Evolutionary conservation across 1,140 invertebrate genomes (phyloP).

Genomic region (Pogonomyrmex barbatus): DNA sequence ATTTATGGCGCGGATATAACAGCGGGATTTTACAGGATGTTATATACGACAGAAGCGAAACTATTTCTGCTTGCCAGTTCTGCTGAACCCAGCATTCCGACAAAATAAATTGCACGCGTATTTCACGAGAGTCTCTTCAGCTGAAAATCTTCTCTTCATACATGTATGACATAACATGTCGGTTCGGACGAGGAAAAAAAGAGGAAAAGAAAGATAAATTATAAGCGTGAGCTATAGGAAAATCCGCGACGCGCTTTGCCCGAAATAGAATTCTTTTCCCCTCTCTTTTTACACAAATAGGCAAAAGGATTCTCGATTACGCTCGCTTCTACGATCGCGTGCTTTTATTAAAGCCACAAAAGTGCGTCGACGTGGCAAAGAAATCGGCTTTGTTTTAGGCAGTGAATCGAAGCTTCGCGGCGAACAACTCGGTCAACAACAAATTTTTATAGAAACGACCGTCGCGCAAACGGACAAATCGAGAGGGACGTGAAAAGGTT

Average conservation of each 20-base stretch:
- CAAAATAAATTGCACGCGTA: slow-evolving; percentile 4
- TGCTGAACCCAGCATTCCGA: neutral
- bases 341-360: slow-evolving; percentile 28
- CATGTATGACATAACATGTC: neutral
- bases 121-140: neutral
- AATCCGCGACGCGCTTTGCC: neutral
- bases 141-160: neutral
- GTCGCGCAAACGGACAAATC: neutral
- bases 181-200: too few species aligned
- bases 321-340: too few species aligned
- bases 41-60: neutral
- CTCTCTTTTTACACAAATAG: neutral
- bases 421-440: slow-evolving; percentile 8
- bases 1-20: neutral
- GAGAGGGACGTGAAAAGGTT: neutral
- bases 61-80: neutral
- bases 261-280: neutral
- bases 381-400: neutral
- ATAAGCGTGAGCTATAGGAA: neutral
- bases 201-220: neutral
- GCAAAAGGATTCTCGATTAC: neutral
- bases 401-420: slow-evolving; percentile 16
- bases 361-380: slow-evolving; percentile 28
- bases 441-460: neutral
- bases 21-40: neutral